Conservation (phyloP, 2,797 vertebrate species). For the Galago senegalensis region DNA sequence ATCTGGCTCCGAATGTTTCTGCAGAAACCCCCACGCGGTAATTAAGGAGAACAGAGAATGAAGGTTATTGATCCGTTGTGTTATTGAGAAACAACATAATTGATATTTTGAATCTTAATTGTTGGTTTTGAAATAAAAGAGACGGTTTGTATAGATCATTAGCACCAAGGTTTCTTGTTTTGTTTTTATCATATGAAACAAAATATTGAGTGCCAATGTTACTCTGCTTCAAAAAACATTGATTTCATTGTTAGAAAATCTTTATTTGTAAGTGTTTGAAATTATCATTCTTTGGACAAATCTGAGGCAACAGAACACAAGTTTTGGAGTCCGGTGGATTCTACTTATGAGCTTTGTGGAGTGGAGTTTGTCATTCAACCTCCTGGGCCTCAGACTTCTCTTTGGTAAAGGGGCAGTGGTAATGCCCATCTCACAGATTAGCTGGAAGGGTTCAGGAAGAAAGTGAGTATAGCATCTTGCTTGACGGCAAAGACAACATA, state of each 20-base stretch:
- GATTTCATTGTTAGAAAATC: slow-evolving; percentile 62
- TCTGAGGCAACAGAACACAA: not conserved
- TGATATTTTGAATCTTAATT: slow-evolving; percentile 81
- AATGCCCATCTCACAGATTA: not conserved
- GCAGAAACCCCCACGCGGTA: slow-evolving; percentile 65
- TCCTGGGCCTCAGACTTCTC: not conserved
- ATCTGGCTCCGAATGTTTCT: slow-evolving; percentile 62
- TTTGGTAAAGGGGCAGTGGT: not conserved
- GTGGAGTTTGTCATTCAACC: not conserved
- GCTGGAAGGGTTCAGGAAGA: not conserved
- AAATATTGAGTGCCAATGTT: slow-evolving; percentile 67
- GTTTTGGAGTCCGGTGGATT: not conserved
- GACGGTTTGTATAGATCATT: slow-evolving; percentile 74
- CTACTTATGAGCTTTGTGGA: not conserved
- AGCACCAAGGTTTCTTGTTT: slow-evolving; percentile 33
- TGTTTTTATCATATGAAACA: slow-evolving; percentile 56
- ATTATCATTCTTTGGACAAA: not conserved
- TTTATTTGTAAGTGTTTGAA: slow-evolving; percentile 24
- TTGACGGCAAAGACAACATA: not conserved
- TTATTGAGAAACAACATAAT: slow-evolving; percentile 82
- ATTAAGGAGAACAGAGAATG: slow-evolving; percentile 81
- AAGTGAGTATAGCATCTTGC: not conserved
- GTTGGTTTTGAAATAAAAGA: slow-evolving; percentile 71
- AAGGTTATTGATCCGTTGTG: slow-evolving; percentile 81
- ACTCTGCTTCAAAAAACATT: slow-evolving; percentile 35